Conservation (phyloP, 1,140 invertebrate species). For the Lasioglossum albipes region DNA sequence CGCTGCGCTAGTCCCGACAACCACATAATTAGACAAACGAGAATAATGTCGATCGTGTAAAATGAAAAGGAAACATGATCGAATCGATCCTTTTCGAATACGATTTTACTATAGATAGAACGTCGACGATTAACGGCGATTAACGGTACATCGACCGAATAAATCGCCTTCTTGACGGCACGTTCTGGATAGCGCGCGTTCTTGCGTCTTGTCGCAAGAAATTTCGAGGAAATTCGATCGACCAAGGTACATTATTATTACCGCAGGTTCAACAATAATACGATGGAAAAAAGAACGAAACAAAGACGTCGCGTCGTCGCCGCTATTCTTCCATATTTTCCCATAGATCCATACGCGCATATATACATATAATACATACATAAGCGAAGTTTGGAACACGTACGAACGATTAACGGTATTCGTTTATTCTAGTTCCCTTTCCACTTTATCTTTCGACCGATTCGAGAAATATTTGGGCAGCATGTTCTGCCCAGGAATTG, state of each 20-base stretch:
- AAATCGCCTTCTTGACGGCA: slow-evolving; percentile 25
- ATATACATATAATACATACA: not conserved
- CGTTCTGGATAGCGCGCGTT: not conserved
- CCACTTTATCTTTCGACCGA: slow-evolving; percentile 14
- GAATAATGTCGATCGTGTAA: not conserved
- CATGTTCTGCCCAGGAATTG: slow-evolving; percentile 8
- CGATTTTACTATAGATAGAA: not conserved
- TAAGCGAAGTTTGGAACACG: not conserved
- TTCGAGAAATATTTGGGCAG: slow-evolving; percentile 41
- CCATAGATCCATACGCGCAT: not conserved
- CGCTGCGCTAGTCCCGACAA: too few relatives aligned
- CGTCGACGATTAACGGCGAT: slow-evolving; percentile 32
- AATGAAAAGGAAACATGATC: not conserved
- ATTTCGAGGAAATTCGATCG: too few relatives aligned
- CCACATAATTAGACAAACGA: too few relatives aligned
- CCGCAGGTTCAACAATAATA: too few relatives aligned
- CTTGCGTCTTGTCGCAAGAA: too few relatives aligned
- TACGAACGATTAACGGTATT: slow-evolving; percentile 42
- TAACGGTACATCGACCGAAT: slow-evolving; percentile 59
- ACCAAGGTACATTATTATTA: too few relatives aligned
- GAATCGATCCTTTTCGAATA: not conserved
- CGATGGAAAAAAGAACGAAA: too few relatives aligned
- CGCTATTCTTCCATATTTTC: too few relatives aligned
- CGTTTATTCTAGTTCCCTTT: slow-evolving; percentile 30
- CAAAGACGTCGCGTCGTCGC: too few relatives aligned